Conservation (phyloP, 2,113 vertebrate genomes). For the Poeciliopsis occidentalis region DNA sequence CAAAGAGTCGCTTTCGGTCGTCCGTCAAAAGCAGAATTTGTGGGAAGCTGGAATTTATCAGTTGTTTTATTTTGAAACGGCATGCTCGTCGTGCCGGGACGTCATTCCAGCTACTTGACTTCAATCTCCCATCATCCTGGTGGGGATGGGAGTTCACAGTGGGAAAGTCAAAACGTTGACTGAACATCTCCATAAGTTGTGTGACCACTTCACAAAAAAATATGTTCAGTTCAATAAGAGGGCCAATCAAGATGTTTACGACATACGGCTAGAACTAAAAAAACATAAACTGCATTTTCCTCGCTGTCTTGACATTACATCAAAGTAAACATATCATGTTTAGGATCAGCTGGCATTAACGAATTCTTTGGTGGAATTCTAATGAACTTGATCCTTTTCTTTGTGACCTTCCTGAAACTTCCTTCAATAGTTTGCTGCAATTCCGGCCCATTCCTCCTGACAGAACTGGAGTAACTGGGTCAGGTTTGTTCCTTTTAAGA, state of each 20-base stretch:
- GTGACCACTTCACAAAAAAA: no score
- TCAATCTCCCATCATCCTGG: background rate
- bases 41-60: background rate
- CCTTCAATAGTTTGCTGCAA: background rate
- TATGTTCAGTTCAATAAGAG: no score
- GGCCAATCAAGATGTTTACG: background rate
- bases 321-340: background rate
- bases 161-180: no score
- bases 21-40: background rate
- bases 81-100: background rate
- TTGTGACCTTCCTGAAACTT: background rate
- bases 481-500: background rate
- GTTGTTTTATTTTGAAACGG: constrained; percentile 5
- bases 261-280: background rate
- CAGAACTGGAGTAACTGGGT: background rate
- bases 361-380: background rate
- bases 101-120: background rate
- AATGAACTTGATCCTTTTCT: background rate
- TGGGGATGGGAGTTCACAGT: background rate
- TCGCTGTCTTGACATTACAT: background rate
- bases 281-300: background rate
- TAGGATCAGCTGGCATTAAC: background rate
- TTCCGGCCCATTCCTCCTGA: background rate
- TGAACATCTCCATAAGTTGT: no score
- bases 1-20: constrained; percentile 21